These are phyloP conservation scores for Valencia hispanica DNA, from an alignment of 2,797 vertebrate species.

Conservation along the genomic window DNA sequence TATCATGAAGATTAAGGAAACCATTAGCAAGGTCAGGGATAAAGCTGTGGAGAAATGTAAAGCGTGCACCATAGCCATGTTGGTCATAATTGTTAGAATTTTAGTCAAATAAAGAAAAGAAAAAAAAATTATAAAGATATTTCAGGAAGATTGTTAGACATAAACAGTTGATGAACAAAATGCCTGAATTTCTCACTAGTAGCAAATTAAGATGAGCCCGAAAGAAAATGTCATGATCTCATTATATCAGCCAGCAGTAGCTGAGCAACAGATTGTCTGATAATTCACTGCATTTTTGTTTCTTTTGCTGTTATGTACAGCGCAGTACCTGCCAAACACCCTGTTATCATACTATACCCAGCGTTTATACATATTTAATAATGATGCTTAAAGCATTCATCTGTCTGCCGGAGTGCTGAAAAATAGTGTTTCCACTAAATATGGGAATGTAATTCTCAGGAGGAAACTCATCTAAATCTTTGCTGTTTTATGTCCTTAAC, in stretches of 20 bases:
- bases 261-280: not conserved
- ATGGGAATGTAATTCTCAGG: not conserved
- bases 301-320: not conserved
- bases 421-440: not conserved
- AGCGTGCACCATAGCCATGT: not conserved
- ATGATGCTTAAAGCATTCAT: not conserved
- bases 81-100: not conserved
- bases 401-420: not conserved
- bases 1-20: too few relatives aligned
- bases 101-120: not conserved
- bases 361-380: not conserved
- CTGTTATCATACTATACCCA: not conserved
- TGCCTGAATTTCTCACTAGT: not conserved
- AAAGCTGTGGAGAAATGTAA: not conserved
- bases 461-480: not conserved
- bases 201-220: not conserved
- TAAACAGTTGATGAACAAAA: not conserved
- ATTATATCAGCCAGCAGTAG: constrained; percentile 10
- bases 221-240: constrained; percentile 6
- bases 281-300: not conserved
- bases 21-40: too few relatives aligned
- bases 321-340: constrained; percentile 6
- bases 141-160: not conserved
- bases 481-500: not conserved
- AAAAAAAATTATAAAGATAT: not conserved